Evolutionary conservation across 2,888 invertebrate species (phyloP), one percentile per base, ranked within the genome.

Genomic region (Apoderus coryli): DNA sequence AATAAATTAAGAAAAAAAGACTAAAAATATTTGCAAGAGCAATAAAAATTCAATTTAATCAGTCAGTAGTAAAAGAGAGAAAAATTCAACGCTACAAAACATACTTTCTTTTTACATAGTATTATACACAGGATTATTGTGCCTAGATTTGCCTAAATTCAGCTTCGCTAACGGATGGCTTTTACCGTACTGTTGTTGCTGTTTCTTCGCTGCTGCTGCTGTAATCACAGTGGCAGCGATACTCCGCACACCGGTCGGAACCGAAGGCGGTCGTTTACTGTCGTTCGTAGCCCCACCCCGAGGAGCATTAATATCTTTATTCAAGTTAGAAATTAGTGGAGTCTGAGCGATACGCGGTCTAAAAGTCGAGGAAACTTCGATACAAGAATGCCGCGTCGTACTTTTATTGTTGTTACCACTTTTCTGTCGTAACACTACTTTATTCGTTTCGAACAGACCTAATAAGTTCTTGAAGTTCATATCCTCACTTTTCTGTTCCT

Each of bases 91-190:
- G n/a, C n/a, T n/a, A n/a, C n/a, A n/a, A n/a, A n/a, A n/a, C n/a
- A n/a, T n/a, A n/a, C n/a, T n/a, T n/a, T n/a, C n/a, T n/a, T n/a
- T n/a, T 76, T 76, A 85, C 85, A 85, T 84, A 54, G 84, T 85
- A 67, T 85, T 85, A 64, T 82, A 85, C 60, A 84, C 79, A 53
- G 78, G 72, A 65, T 81, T 77, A 61, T 78, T 79, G 63, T 76
- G 69, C 63, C 73, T 67, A 48, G 71, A 69, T 65, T 79, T 75
- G n/a, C n/a, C n/a, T 60, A 77, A 67, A 63, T 76, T 77, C 60
- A 90, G 70, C 70, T 79, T 78, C 50, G 86, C 77, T 52, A 90
- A 67, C 44, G 90, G 89, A 68, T 90, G 89, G 50, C 81, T 86
- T 61, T 84, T 85, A 47, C 89, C 89, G 57, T 85, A 88, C 58